phyloP scores from a whole-genome alignment of 2,113 vertebrate genomes.

The Percopsis transmontana region DNA sequence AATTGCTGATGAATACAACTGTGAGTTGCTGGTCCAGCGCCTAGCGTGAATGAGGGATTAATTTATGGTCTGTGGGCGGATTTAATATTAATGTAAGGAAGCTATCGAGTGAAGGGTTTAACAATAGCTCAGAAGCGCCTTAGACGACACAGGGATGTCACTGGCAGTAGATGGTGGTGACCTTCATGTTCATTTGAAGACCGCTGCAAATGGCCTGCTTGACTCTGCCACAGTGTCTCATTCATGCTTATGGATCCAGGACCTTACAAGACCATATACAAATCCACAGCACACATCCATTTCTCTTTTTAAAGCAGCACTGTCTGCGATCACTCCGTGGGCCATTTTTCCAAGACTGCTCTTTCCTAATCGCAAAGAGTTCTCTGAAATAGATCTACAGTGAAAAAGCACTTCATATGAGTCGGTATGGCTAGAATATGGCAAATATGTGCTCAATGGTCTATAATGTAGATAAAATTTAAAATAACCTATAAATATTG shows the following conservation, averaged over 20 bases:
- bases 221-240: slow-evolving; percentile 2
- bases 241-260: slow-evolving; percentile 15
- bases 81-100: neutral
- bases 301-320: slow-evolving; percentile 17
- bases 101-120: no score
- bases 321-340: neutral
- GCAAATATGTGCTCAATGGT: no score
- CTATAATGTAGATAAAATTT: no score
- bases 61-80: no score
- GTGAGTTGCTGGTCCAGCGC: no score
- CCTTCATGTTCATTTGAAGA: slow-evolving; percentile 40
- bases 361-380: neutral
- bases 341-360: neutral
- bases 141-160: slow-evolving; percentile 2
- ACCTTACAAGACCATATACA: slow-evolving; percentile 9
- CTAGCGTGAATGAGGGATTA: no score
- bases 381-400: slow-evolving; percentile 9
- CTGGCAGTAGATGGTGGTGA: slow-evolving; percentile 40
- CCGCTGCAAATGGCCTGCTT: slow-evolving; percentile 25
- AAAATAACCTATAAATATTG: no score
- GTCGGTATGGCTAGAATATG: no score
- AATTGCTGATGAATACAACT: no score
- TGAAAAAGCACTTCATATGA: slow-evolving; percentile 4
- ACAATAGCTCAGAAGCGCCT: no score
- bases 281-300: slow-evolving; percentile 9